Evolutionary conservation across 2,113 vertebrate species (phyloP).

Genomic region (Seriola aureovittata): DNA sequence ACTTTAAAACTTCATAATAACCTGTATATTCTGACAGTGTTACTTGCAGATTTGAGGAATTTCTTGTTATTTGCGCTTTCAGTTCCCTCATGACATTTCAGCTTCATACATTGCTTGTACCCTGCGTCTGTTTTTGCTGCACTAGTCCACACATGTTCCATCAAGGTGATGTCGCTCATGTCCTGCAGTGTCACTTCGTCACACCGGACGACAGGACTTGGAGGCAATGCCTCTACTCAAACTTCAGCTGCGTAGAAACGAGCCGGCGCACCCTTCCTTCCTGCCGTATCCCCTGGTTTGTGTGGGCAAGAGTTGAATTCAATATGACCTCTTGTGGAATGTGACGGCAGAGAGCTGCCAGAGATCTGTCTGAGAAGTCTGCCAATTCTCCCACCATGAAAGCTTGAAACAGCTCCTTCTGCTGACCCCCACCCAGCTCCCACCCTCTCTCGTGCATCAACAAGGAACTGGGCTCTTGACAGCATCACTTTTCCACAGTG

Average conservation of each 20-base stretch:
- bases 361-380: conserved; percentile 39
- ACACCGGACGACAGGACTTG: background rate
- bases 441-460: conserved; percentile 20
- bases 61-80: background rate
- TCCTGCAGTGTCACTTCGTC: conserved; percentile 31
- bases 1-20: background rate
- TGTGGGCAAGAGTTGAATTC: conserved; percentile 45
- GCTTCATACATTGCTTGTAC: background rate
- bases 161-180: conserved; percentile 3
- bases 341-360: conserved; percentile 51
- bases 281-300: background rate
- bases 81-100: background rate
- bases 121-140: background rate
- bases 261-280: conserved; percentile 4
- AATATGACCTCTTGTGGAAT: conserved; percentile 53
- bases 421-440: conserved; percentile 15
- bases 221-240: conserved; percentile 12
- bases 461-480: conserved; percentile 12
- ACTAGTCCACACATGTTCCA: background rate
- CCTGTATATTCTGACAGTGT: background rate
- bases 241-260: conserved; percentile 2
- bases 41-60: background rate
- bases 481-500: conserved; percentile 24
- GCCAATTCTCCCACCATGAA: conserved; percentile 30
- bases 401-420: conserved; percentile 28